Evolutionary conservation across 2,113 vertebrate species (phyloP).

Genomic region (Balaeniceps rex): DNA sequence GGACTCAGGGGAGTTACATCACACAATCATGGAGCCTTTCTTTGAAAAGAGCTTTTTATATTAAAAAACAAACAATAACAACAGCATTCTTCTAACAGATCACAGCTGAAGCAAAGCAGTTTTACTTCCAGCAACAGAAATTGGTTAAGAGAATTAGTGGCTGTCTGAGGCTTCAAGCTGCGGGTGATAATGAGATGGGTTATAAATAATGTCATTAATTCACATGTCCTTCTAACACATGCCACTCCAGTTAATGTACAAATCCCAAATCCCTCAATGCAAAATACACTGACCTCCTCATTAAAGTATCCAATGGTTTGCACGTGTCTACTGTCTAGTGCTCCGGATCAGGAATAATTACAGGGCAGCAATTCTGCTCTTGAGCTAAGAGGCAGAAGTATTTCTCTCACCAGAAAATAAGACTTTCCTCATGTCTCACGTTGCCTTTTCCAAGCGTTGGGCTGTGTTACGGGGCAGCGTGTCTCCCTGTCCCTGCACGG

Average conservation of each 20-base stretch:
- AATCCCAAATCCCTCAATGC: neutral
- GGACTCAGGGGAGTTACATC: neutral
- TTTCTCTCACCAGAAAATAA: neutral
- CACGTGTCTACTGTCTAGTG: neutral
- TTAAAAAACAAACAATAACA: neutral
- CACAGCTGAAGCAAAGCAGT: constrained; percentile 19
- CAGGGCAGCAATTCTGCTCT: neutral
- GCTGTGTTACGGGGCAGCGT: neutral
- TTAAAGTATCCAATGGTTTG: neutral
- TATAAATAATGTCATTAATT: constrained; percentile 78
- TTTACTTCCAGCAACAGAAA: constrained; percentile 63
- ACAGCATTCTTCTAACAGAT: neutral
- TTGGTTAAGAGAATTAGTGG: constrained; percentile 69
- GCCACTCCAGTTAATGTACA: constrained; percentile 36
- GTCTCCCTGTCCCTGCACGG: neutral
- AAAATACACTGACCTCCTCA: neutral
- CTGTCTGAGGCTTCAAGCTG: constrained; percentile 69
- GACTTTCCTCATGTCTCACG: neutral
- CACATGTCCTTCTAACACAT: constrained; percentile 63
- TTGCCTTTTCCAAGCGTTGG: neutral
- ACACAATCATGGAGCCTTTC: neutral
- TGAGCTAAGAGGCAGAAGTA: neutral
- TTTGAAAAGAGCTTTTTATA: neutral
- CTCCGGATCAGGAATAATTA: neutral
- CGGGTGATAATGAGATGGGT: constrained; percentile 71